A percentile compares a stretch with the other conserved stretches of the same genome.
phyloP scores from a whole-genome alignment of 2,797 vertebrate genomes.

The Numenius phaeopus region DNA sequence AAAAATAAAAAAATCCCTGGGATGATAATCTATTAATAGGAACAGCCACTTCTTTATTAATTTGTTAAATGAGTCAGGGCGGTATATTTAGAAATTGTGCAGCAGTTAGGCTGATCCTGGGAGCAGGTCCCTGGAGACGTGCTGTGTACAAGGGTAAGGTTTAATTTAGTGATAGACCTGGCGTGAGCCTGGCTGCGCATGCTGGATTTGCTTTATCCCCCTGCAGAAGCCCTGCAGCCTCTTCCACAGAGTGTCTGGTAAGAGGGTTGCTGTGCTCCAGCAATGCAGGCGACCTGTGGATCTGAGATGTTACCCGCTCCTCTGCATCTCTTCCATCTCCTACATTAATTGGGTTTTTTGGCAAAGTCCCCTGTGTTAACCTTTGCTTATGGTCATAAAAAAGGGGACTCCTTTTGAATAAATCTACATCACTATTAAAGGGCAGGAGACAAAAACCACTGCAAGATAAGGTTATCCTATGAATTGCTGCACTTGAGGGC shows the following conservation, averaged over 20 bases:
- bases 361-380: rapidly evolving
- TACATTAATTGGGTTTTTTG: not conserved
- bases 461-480: not conserved
- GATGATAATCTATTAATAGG: not conserved
- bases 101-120: not conserved
- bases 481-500: not conserved
- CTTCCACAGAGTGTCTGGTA: not conserved
- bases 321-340: not conserved
- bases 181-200: not conserved
- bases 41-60: not conserved
- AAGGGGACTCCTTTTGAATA: not conserved
- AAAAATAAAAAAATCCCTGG: not conserved
- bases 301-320: not conserved
- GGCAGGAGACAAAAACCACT: not conserved
- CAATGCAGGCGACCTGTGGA: not conserved
- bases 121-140: not conserved
- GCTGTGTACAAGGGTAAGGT: not conserved
- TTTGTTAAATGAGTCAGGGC: not conserved
- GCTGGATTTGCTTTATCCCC: not conserved
- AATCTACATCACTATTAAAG: not conserved
- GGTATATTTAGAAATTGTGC: not conserved
- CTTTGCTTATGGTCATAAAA: not conserved
- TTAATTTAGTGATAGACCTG: not conserved
- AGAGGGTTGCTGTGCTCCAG: not conserved
- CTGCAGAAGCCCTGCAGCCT: not conserved